These are phyloP conservation scores for Burhinus oedicnemus DNA, from an alignment of 2,113 vertebrate genomes.

Conservation along the genomic window DNA sequence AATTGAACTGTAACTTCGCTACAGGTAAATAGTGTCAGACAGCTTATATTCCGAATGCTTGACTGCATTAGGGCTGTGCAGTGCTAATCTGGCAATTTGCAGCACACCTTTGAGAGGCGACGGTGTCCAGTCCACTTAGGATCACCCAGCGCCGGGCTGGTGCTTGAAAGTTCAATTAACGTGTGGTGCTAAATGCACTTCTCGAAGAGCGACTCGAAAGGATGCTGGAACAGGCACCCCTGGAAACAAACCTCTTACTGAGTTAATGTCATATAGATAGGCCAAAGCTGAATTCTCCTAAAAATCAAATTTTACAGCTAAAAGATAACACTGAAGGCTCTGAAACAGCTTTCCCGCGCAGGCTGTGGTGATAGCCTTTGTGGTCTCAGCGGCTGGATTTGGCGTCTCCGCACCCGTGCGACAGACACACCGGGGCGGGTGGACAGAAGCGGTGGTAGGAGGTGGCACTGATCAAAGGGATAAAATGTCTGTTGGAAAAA, in stretches of 20 bases:
- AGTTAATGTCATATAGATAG: no score
- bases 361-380: background rate
- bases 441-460: background rate
- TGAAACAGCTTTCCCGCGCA: background rate
- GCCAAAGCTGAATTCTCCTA: background rate
- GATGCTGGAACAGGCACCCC: background rate
- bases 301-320: background rate
- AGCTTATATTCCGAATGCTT: background rate
- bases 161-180: background rate
- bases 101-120: background rate
- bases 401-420: background rate
- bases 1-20: conserved; percentile 45
- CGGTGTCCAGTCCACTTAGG: background rate
- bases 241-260: accelerated
- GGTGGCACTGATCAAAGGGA: background rate
- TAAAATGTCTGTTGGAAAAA: background rate
- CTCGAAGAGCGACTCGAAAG: accelerated
- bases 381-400: background rate
- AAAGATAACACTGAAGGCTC: background rate
- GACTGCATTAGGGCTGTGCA: background rate
- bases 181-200: background rate
- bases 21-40: conserved; percentile 43
- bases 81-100: background rate
- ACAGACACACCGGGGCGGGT: no score
- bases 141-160: background rate